phyloP scores from a whole-genome alignment of 2,113 vertebrate genomes.

The Halcyon senegalensis region DNA sequence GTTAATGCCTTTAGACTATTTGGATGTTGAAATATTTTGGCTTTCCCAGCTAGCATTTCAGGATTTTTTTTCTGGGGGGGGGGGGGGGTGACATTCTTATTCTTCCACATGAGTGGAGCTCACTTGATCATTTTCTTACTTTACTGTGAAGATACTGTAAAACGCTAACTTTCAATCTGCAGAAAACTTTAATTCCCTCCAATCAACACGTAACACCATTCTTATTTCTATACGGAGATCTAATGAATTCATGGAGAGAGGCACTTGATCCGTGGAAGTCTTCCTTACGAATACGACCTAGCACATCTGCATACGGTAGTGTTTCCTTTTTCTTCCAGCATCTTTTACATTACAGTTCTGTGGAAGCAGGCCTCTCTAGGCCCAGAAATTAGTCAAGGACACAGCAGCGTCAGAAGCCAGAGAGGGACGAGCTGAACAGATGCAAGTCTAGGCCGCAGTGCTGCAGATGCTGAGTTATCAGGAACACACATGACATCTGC shows the following conservation, averaged over 20 bases:
- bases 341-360: not conserved
- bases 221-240: not conserved
- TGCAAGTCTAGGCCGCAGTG: not conserved
- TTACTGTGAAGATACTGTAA: not conserved
- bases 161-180: not conserved
- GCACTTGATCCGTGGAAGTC: not conserved
- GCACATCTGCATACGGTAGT: not conserved
- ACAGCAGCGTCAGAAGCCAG: not conserved
- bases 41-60: not conserved
- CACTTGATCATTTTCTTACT: not conserved
- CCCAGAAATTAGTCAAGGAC: not conserved
- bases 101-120: not conserved
- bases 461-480: not conserved
- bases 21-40: not conserved
- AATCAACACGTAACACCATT: not conserved
- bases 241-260: not conserved
- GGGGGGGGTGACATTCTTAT: not conserved
- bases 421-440: not conserved
- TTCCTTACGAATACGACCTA: not conserved
- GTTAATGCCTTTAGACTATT: not conserved
- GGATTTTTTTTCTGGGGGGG: not conserved
- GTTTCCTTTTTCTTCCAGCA: not conserved
- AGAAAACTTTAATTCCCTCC: not conserved
- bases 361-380: not conserved
- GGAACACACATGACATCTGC: rapidly evolving